Evolutionary conservation across 1,140 invertebrate genomes (phyloP), one percentile per base, ranked within the genome.

Genomic region (Solen grandis): DNA sequence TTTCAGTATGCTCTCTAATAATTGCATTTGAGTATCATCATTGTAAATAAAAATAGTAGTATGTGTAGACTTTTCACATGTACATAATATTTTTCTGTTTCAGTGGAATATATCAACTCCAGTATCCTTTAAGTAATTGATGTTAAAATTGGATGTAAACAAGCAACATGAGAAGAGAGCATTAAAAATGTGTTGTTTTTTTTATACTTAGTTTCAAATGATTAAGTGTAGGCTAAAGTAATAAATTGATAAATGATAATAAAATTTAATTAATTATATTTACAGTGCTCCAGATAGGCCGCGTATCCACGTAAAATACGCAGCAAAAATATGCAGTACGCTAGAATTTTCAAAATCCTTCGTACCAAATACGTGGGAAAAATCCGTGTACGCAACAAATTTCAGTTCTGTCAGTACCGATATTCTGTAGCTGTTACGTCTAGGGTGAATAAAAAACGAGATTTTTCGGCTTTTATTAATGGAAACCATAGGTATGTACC

Each of bases 41-140:
- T n/a, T n/a, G n/a, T n/a, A n/a, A n/a, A n/a, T n/a, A n/a, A n/a
- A n/a, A 68, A n/a, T n/a, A n/a, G n/a, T n/a, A n/a, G n/a, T n/a
- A n/a, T n/a, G n/a, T n/a, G n/a, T n/a, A n/a, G n/a, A n/a, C n/a
- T n/a, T n/a, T n/a, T n/a, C n/a, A n/a, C n/a, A 46, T 46, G 41
- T 46, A 46, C 19, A 68, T 63, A 60, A 79, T 66, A 80, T 57
- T 92, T 90, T 93, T 90, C 84, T 91, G 92, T 94, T 94, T 83
- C 93, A 97, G 97, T 99, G 97, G 97, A 94, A 94, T 78, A 93
- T 98, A 25, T 97, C 97, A 82, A 96, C 95, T 93, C 96, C 94
- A 85, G 90, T 93, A 92, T 92, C 91, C 91, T 91, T 91, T 82
- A 31, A 19, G 0, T 5, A 19, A 31, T 27, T 55, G 2, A 50